These are phyloP conservation scores for Bombus turneri DNA, from an alignment of 1,140 invertebrate genomes.

Conservation along the genomic window DNA sequence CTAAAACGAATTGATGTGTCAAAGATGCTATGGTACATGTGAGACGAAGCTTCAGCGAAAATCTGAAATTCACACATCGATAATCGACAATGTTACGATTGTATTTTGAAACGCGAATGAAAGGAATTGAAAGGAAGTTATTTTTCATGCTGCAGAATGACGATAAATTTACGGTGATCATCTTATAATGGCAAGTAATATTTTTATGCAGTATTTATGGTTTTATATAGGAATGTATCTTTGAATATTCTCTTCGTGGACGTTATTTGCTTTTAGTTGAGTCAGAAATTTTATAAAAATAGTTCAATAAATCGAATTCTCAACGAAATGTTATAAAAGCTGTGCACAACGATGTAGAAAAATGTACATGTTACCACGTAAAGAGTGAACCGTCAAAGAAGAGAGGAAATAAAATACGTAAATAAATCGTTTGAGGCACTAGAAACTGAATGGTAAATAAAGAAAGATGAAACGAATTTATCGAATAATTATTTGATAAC, in stretches of 20 bases:
- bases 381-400: no score
- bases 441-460: neutral
- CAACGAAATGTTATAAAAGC: neutral
- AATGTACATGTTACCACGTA: neutral
- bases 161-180: no score
- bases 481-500: no score
- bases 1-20: neutral
- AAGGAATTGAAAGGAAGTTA: neutral
- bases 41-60: no score
- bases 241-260: no score
- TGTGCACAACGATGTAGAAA: neutral
- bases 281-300: neutral
- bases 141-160: neutral
- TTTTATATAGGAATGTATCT: neutral
- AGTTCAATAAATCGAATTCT: neutral
- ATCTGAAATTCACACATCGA: neutral
- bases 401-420: neutral
- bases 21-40: no score
- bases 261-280: neutral
- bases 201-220: no score
- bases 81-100: neutral
- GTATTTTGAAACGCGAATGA: no score
- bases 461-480: no score
- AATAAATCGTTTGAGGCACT: neutral
- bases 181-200: no score